These are phyloP conservation scores for Coccyzus lansbergi DNA, from an alignment of 2,797 vertebrate genomes.

Conservation along the genomic window DNA sequence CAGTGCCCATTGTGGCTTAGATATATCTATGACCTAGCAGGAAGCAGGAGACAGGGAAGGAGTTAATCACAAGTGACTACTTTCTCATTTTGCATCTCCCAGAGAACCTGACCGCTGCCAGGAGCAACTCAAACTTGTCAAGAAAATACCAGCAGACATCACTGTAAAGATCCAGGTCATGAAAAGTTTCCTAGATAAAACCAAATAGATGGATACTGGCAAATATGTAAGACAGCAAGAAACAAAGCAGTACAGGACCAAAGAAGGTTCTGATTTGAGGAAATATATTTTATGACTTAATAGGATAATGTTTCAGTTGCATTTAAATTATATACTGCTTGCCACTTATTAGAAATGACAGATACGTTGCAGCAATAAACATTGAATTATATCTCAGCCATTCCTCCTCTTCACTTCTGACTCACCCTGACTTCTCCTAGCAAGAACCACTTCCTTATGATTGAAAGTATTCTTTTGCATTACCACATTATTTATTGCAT, in stretches of 20 bases:
- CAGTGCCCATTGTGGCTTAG: not conserved
- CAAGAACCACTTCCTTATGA: not conserved
- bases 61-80: not conserved
- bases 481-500: not conserved
- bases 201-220: not conserved
- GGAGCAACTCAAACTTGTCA: slow-evolving; percentile 43
- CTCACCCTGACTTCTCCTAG: not conserved
- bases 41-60: not conserved
- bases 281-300: not conserved
- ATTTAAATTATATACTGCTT: not conserved
- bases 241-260: not conserved
- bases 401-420: not conserved
- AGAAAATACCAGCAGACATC: slow-evolving; percentile 32
- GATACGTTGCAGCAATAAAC: not conserved
- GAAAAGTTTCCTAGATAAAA: not conserved
- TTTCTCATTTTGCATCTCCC: not conserved
- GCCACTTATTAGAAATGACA: not conserved
- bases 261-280: not conserved
- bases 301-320: not conserved
- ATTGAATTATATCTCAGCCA: not conserved
- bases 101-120: slow-evolving; percentile 12
- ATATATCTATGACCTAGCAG: not conserved
- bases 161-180: slow-evolving; percentile 30
- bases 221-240: not conserved
- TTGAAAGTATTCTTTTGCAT: not conserved